Percentiles rank a stretch among this genome's conserved stretches.
These are phyloP conservation scores for Paedocypris sp. DNA, from an alignment of 2,113 vertebrate genomes.

Conservation along the genomic window DNA sequence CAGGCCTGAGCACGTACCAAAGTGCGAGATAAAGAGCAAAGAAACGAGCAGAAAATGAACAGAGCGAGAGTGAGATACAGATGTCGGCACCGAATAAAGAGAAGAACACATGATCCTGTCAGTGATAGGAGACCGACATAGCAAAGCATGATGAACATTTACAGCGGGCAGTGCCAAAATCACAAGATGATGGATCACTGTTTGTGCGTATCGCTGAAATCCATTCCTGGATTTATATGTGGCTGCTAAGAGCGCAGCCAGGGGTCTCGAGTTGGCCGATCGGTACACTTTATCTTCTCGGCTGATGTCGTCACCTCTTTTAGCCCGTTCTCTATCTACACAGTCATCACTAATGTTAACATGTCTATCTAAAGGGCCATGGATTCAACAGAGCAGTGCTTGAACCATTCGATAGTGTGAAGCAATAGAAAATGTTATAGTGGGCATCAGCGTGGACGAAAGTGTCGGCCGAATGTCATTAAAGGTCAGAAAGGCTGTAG, in stretches of 20 bases:
- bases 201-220: constrained; percentile 21
- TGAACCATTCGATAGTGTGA: no score
- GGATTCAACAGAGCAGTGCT: no score
- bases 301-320: not conserved
- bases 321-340: not conserved
- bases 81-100: not conserved
- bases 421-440: no score
- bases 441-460: no score
- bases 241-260: not conserved
- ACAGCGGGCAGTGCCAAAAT: not conserved
- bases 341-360: not conserved
- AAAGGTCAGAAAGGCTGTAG: no score
- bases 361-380: not conserved
- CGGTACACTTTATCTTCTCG: not conserved
- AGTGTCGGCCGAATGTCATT: no score
- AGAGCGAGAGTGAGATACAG: constrained; percentile 9
- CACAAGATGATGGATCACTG: constrained; percentile 24
- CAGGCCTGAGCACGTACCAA: constrained; percentile 9
- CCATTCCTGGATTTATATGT: constrained; percentile 21
- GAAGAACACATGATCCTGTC: constrained; percentile 1
- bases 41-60: not conserved
- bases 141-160: not conserved
- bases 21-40: not conserved
- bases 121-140: not conserved
- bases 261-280: not conserved